Evolutionary conservation across 2,113 vertebrate genomes (phyloP).

Genomic region (Oncorhynchus nerka): DNA sequence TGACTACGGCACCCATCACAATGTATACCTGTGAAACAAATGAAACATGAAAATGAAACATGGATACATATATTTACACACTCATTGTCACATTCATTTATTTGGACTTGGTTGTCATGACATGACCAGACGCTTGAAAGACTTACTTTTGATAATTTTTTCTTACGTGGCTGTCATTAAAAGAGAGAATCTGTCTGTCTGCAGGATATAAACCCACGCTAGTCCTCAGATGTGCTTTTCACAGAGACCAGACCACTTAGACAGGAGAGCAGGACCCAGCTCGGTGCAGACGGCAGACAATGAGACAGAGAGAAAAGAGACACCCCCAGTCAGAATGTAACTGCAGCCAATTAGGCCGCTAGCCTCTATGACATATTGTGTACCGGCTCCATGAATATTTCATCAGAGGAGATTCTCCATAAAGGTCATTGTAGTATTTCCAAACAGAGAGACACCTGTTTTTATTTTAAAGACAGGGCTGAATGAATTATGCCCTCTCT

Average conservation of each 20-base stretch:
- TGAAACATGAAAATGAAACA: no score
- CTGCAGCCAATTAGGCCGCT: conserved; percentile 66
- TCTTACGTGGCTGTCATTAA: background rate
- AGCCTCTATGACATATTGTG: conserved; percentile 65
- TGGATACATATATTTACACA: background rate
- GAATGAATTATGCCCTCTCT: conserved; percentile 56
- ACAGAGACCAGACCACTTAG: background rate
- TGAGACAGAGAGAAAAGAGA: background rate
- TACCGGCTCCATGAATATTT: conserved; percentile 68
- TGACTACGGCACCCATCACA: conserved; percentile 26
- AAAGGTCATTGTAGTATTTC: conserved; percentile 71
- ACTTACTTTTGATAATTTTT: background rate
- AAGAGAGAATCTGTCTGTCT: conserved; percentile 23
- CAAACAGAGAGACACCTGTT: conserved; percentile 63
- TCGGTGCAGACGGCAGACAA: background rate
- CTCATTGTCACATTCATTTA: background rate
- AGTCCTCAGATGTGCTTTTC: conserved; percentile 12
- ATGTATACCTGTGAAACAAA: background rate
- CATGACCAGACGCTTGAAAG: background rate
- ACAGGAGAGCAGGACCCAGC: conserved; percentile 9
- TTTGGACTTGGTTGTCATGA: background rate
- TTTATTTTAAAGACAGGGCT: conserved; percentile 60
- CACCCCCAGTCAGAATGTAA: conserved; percentile 51
- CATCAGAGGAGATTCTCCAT: conserved; percentile 60
- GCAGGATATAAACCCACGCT: conserved; percentile 17